Conservation (phyloP, 2,113 vertebrate genomes). For the Pongo abelii region DNA sequence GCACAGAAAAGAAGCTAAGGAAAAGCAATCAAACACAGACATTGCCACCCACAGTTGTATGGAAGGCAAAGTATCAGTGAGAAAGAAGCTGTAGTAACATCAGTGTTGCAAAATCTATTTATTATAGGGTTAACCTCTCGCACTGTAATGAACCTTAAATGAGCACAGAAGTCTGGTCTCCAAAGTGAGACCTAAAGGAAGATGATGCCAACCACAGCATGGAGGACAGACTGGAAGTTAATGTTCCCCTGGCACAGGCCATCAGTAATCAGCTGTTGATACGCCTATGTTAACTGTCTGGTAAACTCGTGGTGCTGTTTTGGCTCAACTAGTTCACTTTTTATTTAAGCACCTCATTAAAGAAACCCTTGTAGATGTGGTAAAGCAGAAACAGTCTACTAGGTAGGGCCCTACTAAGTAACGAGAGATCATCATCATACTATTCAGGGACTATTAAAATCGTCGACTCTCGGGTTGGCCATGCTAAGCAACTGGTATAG, state of each 20-base stretch:
- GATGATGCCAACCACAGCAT: neutral
- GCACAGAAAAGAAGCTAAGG: neutral
- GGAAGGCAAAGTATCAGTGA: neutral
- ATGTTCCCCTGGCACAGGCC: too few relatives aligned
- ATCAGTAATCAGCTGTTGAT: neutral
- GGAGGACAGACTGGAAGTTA: neutral
- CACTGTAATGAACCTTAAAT: neutral
- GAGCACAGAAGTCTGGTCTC: neutral
- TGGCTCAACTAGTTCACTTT: neutral
- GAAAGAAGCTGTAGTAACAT: neutral
- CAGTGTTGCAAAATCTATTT: neutral
- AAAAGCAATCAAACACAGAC: neutral
- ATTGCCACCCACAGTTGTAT: neutral
- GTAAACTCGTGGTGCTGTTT: neutral
- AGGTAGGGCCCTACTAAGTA: neutral
- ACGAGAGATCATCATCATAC: neutral
- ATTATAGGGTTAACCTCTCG: neutral
- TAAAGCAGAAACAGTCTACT: neutral
- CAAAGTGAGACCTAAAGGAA: neutral
- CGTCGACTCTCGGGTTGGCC: accelerated
- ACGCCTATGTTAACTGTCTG: neutral
- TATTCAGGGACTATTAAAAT: accelerated
- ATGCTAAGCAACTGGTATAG: neutral
- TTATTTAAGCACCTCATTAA: neutral
- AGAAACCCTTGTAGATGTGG: neutral